Conservation (phyloP, 2,888 invertebrate species). For the Limenitis camilla region DNA sequence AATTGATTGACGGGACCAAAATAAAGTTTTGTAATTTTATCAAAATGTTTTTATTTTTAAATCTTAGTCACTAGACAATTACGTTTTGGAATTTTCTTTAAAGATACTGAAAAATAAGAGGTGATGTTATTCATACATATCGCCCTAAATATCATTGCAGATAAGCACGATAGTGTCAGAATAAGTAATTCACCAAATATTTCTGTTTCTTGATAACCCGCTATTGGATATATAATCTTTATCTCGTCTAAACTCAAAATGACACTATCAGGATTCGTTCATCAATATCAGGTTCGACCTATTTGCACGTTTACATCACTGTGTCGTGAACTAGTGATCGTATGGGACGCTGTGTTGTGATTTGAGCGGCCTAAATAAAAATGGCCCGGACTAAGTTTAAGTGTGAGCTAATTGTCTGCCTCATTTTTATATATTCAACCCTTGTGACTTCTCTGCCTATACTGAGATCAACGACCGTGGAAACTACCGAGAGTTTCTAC, state of each 20-base stretch:
- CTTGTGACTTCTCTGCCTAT: constrained; percentile 41
- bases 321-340: constrained; percentile 31
- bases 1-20: too few species aligned
- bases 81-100: too few species aligned
- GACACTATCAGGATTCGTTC: constrained; percentile 34
- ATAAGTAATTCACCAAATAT: not conserved
- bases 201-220: not conserved
- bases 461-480: constrained; percentile 19
- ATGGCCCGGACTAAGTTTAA: constrained; percentile 49
- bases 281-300: constrained; percentile 23
- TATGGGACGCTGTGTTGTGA: constrained; percentile 34
- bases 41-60: too few species aligned
- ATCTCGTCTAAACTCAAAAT: constrained; percentile 22
- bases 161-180: constrained; percentile 6
- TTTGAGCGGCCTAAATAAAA: constrained; percentile 33
- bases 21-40: too few species aligned
- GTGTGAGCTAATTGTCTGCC: constrained; percentile 39
- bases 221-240: constrained; percentile 9
- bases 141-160: not conserved
- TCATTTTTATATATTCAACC: constrained; percentile 34
- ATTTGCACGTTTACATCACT: constrained; percentile 31
- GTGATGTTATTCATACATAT: not conserved
- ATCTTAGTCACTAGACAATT: too few species aligned
- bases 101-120: not conserved
- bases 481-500: constrained; percentile 16